Conservation (phyloP, 2,888 invertebrate species). For the Meteorus cinctellus region DNA sequence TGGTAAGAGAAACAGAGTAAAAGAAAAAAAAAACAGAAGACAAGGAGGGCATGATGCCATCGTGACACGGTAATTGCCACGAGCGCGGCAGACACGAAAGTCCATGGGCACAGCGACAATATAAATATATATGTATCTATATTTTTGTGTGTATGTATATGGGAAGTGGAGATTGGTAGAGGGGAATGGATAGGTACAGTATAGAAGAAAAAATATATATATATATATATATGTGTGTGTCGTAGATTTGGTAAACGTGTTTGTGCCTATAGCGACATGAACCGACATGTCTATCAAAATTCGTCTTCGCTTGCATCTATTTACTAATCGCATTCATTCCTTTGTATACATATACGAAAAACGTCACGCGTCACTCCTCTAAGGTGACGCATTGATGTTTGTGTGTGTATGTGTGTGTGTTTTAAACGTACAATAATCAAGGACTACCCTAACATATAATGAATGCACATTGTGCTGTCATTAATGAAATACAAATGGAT, state of each 20-base stretch:
- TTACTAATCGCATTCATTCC: conserved; percentile 9
- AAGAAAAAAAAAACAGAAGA: conserved; percentile 51
- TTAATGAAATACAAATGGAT: neutral
- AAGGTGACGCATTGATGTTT: neutral
- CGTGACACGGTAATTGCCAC: conserved; percentile 53
- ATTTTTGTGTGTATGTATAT: neutral
- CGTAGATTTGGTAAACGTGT: neutral
- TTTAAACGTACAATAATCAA: neutral
- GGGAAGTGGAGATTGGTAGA: no score
- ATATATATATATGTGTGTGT: neutral
- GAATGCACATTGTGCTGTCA: conserved; percentile 6
- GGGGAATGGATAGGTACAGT: neutral
- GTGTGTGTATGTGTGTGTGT: conserved; percentile 5
- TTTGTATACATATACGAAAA: conserved; percentile 16
- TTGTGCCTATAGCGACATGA: conserved; percentile 32
- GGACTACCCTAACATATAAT: neutral
- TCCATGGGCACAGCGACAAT: conserved; percentile 52
- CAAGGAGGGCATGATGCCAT: conserved; percentile 47
- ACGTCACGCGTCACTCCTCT: neutral
- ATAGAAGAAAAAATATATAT: neutral
- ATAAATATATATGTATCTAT: conserved; percentile 12
- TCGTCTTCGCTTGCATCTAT: neutral
- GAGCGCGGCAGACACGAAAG: conserved; percentile 46
- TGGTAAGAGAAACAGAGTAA: neutral
- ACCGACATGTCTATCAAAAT: conserved; percentile 36